Conservation (phyloP, 2,113 vertebrate species). For the Synodontis membranacea region DNA sequence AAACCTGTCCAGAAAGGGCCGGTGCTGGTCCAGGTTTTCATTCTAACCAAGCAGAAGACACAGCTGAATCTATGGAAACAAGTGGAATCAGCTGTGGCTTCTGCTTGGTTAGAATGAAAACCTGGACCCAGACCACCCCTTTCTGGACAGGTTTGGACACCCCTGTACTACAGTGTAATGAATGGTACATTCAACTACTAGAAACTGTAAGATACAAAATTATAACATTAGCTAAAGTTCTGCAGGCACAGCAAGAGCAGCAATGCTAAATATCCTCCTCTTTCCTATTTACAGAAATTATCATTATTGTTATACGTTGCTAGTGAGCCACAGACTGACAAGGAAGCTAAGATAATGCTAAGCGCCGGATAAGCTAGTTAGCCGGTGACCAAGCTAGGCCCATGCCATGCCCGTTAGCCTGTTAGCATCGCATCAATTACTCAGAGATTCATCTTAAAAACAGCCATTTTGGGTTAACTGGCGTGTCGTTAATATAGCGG, state of each 20-base stretch:
- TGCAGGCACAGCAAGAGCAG: not conserved
- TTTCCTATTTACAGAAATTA: not conserved
- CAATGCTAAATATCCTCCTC: not conserved
- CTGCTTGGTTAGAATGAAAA: too few relatives aligned
- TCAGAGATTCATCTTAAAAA: not conserved
- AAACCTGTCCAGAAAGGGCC: too few relatives aligned
- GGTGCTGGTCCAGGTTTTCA: too few relatives aligned
- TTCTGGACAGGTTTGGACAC: too few relatives aligned
- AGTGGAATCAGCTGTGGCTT: too few relatives aligned
- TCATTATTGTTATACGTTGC: not conserved
- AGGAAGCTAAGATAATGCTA: slow-evolving; percentile 15
- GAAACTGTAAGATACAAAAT: not conserved
- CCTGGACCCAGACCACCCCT: too few relatives aligned
- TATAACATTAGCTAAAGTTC: not conserved
- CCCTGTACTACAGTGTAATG: not conserved
- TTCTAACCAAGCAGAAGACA: too few relatives aligned
- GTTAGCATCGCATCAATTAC: slow-evolving; percentile 31
- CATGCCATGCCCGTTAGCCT: slow-evolving; percentile 48
- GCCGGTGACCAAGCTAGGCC: slow-evolving; percentile 41
- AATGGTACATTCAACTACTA: not conserved
- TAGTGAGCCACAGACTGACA: not conserved
- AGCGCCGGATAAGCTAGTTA: not conserved
- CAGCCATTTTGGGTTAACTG: not conserved
- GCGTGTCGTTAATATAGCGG: not conserved
- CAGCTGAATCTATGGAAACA: too few relatives aligned